A percentile compares a stretch with the other conserved stretches of the same genome.
Conservation (phyloP, 2,888 invertebrate species). For the Ecliptopera silaceata region DNA sequence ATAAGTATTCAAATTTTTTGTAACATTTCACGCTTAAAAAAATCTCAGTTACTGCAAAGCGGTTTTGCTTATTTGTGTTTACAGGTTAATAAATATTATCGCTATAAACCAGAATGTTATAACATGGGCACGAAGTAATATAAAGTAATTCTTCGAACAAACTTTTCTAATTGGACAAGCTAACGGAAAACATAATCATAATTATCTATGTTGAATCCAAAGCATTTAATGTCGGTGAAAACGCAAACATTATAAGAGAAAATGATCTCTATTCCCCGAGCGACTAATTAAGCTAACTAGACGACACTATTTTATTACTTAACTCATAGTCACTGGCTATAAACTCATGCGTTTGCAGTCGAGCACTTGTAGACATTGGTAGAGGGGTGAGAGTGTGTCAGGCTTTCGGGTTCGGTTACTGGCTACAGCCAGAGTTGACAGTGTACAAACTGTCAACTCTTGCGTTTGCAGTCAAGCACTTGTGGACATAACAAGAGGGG, state of each 20-base stretch:
- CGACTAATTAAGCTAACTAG: conserved; percentile 35
- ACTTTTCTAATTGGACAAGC: conserved; percentile 22
- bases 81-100: too few species aligned
- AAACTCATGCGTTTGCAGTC: conserved; percentile 17
- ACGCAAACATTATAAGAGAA: conserved; percentile 33
- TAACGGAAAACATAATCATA: conserved; percentile 22
- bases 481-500: too few species aligned
- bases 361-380: conserved; percentile 15
- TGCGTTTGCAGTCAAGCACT: too few species aligned
- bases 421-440: too few species aligned
- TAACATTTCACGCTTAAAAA: too few species aligned
- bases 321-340: conserved; percentile 24
- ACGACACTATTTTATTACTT: conserved; percentile 34
- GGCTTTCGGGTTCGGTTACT: conserved; percentile 5
- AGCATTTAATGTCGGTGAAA: conserved; percentile 30
- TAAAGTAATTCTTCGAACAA: conserved; percentile 10
- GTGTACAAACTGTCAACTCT: too few species aligned
- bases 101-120: too few species aligned
- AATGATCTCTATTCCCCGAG: conserved; percentile 30
- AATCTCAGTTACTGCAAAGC: too few species aligned
- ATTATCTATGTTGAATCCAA: conserved; percentile 24
- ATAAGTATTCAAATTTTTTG: too few species aligned
- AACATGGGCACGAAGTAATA: not conserved
- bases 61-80: too few species aligned
- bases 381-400: not conserved